Evolutionary conservation across 2,888 invertebrate genomes (phyloP).

Genomic region (Loripinus fragilis): DNA sequence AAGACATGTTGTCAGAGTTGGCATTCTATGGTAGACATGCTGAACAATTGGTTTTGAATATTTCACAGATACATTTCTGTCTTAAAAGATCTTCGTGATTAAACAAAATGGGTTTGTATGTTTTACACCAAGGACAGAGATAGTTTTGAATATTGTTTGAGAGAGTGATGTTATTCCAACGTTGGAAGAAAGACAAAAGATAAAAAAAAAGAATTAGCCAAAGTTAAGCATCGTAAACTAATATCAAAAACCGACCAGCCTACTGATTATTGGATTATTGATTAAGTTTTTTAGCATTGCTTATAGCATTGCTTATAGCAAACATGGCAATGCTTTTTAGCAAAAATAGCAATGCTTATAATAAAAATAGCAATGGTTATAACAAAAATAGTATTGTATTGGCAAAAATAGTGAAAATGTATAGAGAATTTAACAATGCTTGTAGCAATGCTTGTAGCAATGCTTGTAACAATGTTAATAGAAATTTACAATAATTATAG

Average conservation of each 20-base stretch:
- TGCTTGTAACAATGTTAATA: too few species aligned
- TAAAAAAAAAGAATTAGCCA: conserved; percentile 40
- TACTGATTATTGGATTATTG: conserved; percentile 44
- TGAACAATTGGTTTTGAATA: conserved; percentile 47
- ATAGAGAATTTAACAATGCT: too few species aligned
- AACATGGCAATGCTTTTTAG: too few species aligned
- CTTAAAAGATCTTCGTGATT: conserved; percentile 53
- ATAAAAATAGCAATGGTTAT: conserved; percentile 15
- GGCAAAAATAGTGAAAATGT: too few species aligned
- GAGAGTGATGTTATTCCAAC: conserved; percentile 57
- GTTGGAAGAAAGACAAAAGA: conserved; percentile 39
- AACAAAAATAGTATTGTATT: conserved; percentile 11
- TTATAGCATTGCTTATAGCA: too few species aligned
- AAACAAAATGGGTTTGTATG: conserved; percentile 48
- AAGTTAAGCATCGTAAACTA: conserved; percentile 39
- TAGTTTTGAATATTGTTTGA: conserved; percentile 54
- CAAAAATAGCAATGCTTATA: conserved; percentile 23
- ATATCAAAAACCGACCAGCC: conserved; percentile 15
- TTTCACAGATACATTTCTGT: conserved; percentile 46
- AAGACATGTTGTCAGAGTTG: conserved; percentile 47
- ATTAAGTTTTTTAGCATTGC: conserved; percentile 18
- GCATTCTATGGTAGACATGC: conserved; percentile 53
- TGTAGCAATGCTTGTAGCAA: too few species aligned
- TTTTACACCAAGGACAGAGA: conserved; percentile 52
- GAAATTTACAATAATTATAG: too few species aligned